Base-by-base conservation (phyloP, 2,797 vertebrate species). In the Falco rusticolus region DNA sequence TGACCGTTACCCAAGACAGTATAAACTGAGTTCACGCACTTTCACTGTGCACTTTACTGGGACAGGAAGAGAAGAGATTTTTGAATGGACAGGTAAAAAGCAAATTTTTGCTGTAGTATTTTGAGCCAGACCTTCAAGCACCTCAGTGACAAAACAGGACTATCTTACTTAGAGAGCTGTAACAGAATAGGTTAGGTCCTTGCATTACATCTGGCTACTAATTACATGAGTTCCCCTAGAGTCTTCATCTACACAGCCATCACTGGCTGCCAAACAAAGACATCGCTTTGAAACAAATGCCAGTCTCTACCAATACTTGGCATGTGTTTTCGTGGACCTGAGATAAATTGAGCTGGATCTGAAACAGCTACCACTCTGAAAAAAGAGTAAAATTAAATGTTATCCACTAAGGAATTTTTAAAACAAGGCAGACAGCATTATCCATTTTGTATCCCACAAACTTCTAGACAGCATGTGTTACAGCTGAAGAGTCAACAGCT, bases 111-210 rank as follows among this genome's bases (percentile, higher is more conserved):
- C 81, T 78, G 70, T 81, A 68, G 26, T 43, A 48, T 71, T 94
- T 88, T 80, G 86, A 88, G 90, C 16, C 84, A 92, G 89, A 41
- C 61, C 88, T 93, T 11, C 90, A 89, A 54, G 19, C 43, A 51
- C 48, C 61, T 78, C 70, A 21, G 59, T 25, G 48, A 19, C 31
- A 47, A 50, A 65, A 37, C 21, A 28, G 47, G 54, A 33, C 64
- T 79, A 26, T 26, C 63, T 83, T 20, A 53, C 50, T 33, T 50
- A 70, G 28, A n/a, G 75, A 87, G 77, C 61, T 87, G 66, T 48
- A 43, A 76, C 22, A 51, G 66, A 54, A 39, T 2, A 72, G 37
- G 68, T n/a, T 10, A 65, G 51, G 61, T 66, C 57, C 50, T 68
- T 59, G 54, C 39, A 48, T 34, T 66, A 31, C 37, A 64, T 10